phyloP scores from a whole-genome alignment of 2,113 vertebrate genomes.

The Daboia siamensis region DNA sequence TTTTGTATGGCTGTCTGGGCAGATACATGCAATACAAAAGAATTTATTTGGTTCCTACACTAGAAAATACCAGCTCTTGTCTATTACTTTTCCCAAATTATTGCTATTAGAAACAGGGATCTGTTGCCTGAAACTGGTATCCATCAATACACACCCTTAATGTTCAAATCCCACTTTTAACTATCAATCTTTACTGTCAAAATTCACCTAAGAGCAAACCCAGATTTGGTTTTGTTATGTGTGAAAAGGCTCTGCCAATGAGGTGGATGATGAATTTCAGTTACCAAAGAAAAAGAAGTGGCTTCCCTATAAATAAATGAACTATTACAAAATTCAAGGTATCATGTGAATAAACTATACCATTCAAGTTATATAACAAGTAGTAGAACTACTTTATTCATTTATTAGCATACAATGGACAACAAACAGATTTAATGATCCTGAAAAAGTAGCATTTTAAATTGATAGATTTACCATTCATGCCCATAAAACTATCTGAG shows the following conservation, averaged over 20 bases:
- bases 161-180: neutral
- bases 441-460: neutral
- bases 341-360: neutral
- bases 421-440: neutral
- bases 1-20: neutral
- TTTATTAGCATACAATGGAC: neutral
- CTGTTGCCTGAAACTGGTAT: neutral
- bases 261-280: neutral
- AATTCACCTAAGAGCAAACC: neutral
- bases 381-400: neutral
- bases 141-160: neutral
- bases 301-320: neutral
- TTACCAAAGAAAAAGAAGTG: neutral
- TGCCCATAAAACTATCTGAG: neutral
- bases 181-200: neutral
- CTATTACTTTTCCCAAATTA: neutral
- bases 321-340: neutral
- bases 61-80: neutral
- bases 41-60: neutral
- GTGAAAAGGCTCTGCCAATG: neutral
- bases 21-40: neutral
- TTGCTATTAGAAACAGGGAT: neutral
- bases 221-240: neutral
- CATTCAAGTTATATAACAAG: neutral
- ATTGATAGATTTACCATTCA: neutral